phyloP scores from a whole-genome alignment of 2,113 vertebrate genomes.

The Strigops habroptila region DNA sequence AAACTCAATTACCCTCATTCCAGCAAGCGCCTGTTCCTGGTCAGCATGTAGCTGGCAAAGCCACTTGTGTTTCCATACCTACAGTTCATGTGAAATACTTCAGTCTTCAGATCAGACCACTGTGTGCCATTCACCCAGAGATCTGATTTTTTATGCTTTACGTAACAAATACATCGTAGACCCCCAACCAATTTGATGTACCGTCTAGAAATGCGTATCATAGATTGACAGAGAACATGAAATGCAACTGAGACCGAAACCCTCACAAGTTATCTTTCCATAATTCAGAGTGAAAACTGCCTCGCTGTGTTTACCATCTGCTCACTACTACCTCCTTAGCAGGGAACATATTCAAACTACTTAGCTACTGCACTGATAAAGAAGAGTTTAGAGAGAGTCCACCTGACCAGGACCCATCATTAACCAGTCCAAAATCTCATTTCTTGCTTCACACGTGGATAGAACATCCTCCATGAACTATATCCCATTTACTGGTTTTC shows the following conservation, averaged over 20 bases:
- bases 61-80: neutral
- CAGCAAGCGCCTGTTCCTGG: neutral
- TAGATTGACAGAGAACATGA: accelerated
- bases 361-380: neutral
- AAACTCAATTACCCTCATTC: neutral
- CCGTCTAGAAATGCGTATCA: accelerated
- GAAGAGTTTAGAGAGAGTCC: neutral
- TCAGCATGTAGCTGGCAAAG: neutral
- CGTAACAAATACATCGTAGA: neutral
- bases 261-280: neutral
- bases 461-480: neutral
- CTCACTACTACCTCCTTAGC: neutral
- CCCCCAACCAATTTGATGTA: neutral
- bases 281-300: neutral
- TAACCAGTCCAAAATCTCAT: neutral
- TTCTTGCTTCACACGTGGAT: neutral
- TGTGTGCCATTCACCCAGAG: accelerated
- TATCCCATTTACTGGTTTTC: neutral
- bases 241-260: neutral
- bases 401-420: neutral
- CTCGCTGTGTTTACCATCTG: neutral
- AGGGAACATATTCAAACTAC: neutral
- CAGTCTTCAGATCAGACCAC: neutral
- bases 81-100: accelerated
- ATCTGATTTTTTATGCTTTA: neutral